phyloP scores from a whole-genome alignment of 2,113 vertebrate genomes.

The Gallinago paraguaiae region DNA sequence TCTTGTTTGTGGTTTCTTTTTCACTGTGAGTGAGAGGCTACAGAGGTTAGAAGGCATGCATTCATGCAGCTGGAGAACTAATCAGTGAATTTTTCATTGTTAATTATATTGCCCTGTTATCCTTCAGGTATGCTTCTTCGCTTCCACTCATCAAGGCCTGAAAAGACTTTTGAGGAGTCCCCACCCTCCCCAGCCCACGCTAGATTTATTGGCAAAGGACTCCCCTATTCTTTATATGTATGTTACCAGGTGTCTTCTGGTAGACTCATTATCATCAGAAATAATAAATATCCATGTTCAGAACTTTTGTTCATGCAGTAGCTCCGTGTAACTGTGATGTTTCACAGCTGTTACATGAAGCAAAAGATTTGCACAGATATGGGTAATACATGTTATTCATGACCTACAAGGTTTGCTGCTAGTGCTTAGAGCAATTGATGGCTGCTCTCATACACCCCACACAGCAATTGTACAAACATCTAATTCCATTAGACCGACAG shows the following conservation, averaged over 20 bases:
- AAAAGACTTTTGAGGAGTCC: not conserved
- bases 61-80: not conserved
- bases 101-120: not conserved
- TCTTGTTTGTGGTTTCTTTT: not conserved
- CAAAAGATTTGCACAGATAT: not conserved
- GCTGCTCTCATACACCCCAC: not conserved
- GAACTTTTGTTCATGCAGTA: not conserved
- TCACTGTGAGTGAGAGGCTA: not conserved
- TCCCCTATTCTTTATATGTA: not conserved
- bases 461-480: not conserved
- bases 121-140: not conserved
- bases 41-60: not conserved
- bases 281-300: not conserved
- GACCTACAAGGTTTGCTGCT: not conserved
- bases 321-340: not conserved
- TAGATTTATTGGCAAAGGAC: not conserved
- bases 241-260: not conserved
- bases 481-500: not conserved
- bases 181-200: not conserved
- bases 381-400: not conserved
- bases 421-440: not conserved
- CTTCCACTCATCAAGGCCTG: not conserved
- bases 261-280: not conserved
- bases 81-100: not conserved
- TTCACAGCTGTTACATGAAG: not conserved